A percentile compares a stretch with the other conserved stretches of the same genome.
Conservation (phyloP, 92 coral and sea anemone genomes). For the Heteractis magnifica region DNA sequence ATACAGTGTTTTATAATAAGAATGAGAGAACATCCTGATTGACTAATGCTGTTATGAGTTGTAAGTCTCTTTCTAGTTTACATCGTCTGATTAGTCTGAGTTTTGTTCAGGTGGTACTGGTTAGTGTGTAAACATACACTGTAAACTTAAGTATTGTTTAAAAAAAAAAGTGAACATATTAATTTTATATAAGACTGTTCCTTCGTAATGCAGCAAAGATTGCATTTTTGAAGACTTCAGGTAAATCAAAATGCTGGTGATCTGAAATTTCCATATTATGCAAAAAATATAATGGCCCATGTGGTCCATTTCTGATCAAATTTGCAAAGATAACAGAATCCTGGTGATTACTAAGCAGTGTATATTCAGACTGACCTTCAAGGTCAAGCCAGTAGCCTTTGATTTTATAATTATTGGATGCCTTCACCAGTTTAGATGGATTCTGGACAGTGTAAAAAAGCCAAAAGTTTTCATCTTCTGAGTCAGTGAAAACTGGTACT, state of each 20-base stretch:
- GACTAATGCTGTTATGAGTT: no score
- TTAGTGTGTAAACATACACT: no score
- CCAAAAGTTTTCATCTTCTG: slow-evolving; percentile 60
- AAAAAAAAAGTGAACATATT: no score
- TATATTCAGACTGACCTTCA: slow-evolving; percentile 31
- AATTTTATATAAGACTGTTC: background rate
- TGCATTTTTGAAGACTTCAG: slow-evolving; percentile 42
- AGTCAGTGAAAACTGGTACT: slow-evolving; percentile 54
- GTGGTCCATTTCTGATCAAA: slow-evolving; percentile 44
- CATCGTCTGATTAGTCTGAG: no score
- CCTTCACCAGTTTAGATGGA: slow-evolving; percentile 41
- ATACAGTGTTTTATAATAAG: no score
- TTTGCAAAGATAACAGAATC: slow-evolving; percentile 44
- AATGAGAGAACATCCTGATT: no score
- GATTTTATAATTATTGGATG: slow-evolving; percentile 25
- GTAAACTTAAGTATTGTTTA: no score
- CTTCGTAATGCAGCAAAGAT: slow-evolving; percentile 37
- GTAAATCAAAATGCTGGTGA: slow-evolving; percentile 37
- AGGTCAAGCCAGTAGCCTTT: slow-evolving; percentile 50
- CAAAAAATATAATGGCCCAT: slow-evolving; percentile 49
- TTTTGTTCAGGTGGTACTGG: no score
- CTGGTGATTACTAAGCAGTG: slow-evolving; percentile 37
- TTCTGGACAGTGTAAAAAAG: slow-evolving; percentile 54
- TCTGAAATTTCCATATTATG: slow-evolving; percentile 38
- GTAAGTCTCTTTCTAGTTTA: no score